phyloP scores from a whole-genome alignment of 2,888 invertebrate species.

The Sarcophaga subvicina region DNA sequence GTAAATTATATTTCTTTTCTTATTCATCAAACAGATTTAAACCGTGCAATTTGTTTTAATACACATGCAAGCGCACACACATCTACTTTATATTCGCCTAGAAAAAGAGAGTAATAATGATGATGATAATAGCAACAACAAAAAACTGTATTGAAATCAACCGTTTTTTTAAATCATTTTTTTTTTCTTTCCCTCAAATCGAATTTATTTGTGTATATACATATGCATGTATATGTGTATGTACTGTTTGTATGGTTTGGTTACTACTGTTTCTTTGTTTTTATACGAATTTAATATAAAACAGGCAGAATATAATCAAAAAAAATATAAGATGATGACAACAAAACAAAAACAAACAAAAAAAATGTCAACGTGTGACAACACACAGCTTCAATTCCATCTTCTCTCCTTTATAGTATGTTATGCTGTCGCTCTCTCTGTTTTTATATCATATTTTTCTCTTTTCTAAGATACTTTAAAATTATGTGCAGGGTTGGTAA shows the following conservation, averaged over 20 bases:
- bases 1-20: conserved; percentile 17
- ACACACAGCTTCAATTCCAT: conserved; percentile 7
- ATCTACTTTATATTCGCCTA: conserved; percentile 1
- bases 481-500: no score
- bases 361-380: conserved; percentile 62
- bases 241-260: background rate
- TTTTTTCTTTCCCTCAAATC: conserved; percentile 45
- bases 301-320: conserved; percentile 33
- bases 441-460: no score
- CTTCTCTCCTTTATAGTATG: no score
- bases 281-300: conserved; percentile 47
- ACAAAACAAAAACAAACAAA: background rate
- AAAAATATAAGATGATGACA: no score
- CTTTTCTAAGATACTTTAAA: background rate
- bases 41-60: conserved; percentile 64
- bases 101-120: conserved; percentile 37
- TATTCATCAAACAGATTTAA: conserved; percentile 57
- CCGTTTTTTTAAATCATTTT: conserved; percentile 42
- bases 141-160: conserved; percentile 18
- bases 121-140: background rate
- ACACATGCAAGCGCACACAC: conserved; percentile 37
- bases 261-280: conserved; percentile 38
- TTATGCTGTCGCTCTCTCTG: no score
- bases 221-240: no score
- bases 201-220: conserved; percentile 52